phyloP scores from a whole-genome alignment of 2,797 vertebrate species.

The Erpetoichthys calabaricus region DNA sequence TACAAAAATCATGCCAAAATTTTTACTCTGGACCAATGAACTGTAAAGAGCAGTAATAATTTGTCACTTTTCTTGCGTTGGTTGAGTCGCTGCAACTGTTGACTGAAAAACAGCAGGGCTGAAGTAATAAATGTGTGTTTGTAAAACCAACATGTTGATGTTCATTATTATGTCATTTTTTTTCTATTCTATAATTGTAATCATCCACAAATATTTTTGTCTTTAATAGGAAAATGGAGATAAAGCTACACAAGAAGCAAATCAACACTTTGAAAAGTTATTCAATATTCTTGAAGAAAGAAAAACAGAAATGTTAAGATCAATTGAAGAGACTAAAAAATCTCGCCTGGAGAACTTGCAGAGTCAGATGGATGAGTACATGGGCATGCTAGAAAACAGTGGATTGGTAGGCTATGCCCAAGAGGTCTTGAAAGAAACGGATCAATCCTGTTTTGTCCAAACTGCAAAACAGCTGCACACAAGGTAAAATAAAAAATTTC shows the following conservation, averaged over 20 bases:
- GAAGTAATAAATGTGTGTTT: too few species aligned
- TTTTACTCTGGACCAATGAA: too few species aligned
- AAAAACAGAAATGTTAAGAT: constrained; percentile 64
- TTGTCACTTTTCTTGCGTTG: too few species aligned
- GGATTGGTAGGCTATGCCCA: constrained; percentile 93
- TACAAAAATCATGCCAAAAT: too few species aligned
- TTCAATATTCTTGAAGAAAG: constrained; percentile 74
- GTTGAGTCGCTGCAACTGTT: too few species aligned
- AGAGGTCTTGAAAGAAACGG: constrained; percentile 92
- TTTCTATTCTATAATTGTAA: too few species aligned
- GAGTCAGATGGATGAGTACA: constrained; percentile 80
- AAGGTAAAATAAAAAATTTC: constrained; percentile 49
- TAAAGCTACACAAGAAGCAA: constrained; percentile 63
- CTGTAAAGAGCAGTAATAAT: too few species aligned
- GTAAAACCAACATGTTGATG: too few species aligned
- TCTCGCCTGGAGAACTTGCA: constrained; percentile 66
- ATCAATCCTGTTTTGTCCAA: constrained; percentile 95
- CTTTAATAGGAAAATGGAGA: constrained; percentile 60
- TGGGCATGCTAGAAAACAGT: constrained; percentile 89
- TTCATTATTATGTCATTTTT: too few species aligned
- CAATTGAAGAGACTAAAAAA: constrained; percentile 67
- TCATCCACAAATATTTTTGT: too few species aligned
- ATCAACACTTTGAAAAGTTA: constrained; percentile 73
- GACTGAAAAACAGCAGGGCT: too few species aligned
- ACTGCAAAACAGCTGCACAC: constrained; percentile 86